A percentile compares a stretch with the other conserved stretches of the same genome.
These are phyloP conservation scores for Chironomus striatipennis DNA, from an alignment of 1,140 invertebrate genomes.

Conservation along the genomic window DNA sequence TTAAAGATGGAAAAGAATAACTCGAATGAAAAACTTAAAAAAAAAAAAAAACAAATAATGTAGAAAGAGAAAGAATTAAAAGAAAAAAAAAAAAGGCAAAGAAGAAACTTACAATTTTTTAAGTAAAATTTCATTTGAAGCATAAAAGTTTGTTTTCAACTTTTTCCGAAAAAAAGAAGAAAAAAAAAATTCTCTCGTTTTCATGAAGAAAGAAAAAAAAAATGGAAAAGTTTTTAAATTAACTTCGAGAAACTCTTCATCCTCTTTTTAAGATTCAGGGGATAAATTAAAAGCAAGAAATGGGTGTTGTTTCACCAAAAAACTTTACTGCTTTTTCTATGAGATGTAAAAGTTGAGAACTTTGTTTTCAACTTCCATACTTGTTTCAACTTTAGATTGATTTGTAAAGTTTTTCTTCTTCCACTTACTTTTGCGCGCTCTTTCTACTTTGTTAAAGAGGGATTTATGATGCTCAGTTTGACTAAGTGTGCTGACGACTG, in stretches of 20 bases:
- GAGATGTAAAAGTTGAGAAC: constrained; percentile 20
- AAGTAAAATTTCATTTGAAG: neutral
- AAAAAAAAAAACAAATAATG: neutral
- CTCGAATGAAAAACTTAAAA: neutral
- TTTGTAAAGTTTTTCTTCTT: constrained; percentile 20
- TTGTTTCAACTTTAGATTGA: constrained; percentile 22
- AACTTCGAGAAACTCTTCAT: constrained; percentile 15
- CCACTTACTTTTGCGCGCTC: no score
- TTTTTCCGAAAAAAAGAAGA: neutral
- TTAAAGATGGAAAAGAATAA: neutral
- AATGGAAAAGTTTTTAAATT: constrained; percentile 21
- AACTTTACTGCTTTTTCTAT: neutral
- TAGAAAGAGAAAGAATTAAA: neutral
- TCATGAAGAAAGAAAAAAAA: neutral
- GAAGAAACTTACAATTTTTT: constrained; percentile 15
- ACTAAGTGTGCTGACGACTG: no score
- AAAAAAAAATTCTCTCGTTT: neutral
- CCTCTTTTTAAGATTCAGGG: constrained; percentile 10
- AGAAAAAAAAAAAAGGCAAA: neutral
- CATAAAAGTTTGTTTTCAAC: neutral
- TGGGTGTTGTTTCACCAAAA: constrained; percentile 17
- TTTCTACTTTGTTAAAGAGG: no score
- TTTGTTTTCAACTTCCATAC: constrained; percentile 16
- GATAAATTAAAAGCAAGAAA: constrained; percentile 17
- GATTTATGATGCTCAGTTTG: no score